Evolutionary conservation across 2,113 vertebrate species (phyloP).

Genomic region (Manacus vitellinus): DNA sequence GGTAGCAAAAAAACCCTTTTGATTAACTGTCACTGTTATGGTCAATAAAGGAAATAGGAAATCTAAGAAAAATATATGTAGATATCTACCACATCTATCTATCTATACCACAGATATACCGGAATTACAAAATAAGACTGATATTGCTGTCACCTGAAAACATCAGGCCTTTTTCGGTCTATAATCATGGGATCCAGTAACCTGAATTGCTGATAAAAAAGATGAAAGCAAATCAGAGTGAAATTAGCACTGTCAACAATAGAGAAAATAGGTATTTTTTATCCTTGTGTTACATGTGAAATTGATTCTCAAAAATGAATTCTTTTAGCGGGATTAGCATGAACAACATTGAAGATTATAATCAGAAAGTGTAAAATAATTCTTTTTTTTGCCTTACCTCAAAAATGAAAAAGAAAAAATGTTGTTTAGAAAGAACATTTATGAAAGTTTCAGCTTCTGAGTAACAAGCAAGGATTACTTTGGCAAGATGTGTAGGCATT

Average conservation of each 20-base stretch:
- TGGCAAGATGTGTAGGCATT: slow-evolving; percentile 2
- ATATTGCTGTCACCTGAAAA: not conserved
- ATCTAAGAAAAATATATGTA: not conserved
- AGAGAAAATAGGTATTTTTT: not conserved
- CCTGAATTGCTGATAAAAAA: not conserved
- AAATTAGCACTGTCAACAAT: not conserved
- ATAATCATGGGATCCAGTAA: not conserved
- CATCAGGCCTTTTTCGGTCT: not conserved
- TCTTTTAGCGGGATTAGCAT: not conserved
- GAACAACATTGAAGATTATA: not conserved
- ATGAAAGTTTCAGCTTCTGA: not conserved
- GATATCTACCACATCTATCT: not conserved
- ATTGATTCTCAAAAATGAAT: not conserved
- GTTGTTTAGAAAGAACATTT: not conserved
- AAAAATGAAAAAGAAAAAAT: not conserved
- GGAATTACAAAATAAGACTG: not conserved
- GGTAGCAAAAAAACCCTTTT: not conserved
- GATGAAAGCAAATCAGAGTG: not conserved
- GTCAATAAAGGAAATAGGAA: not conserved
- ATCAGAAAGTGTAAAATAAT: not conserved
- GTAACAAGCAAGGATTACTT: not conserved
- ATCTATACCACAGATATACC: not conserved
- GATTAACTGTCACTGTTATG: not conserved
- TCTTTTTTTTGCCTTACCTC: not conserved
- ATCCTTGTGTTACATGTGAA: not conserved